phyloP scores from a whole-genome alignment of 2,113 vertebrate species.

The Genyomyrus donnyi region DNA sequence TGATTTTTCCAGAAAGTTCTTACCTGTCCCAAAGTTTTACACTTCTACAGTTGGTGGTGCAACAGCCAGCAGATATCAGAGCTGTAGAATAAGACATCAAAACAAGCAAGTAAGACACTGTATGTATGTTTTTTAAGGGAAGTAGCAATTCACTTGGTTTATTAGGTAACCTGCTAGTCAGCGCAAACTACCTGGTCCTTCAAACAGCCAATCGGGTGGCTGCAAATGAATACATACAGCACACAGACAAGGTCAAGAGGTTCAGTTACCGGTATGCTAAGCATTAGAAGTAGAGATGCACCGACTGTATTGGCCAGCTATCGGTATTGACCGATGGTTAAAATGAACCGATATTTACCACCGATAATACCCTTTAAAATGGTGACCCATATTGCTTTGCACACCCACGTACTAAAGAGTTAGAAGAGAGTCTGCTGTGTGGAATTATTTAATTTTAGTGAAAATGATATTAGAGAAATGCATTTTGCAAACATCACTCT shows the following conservation, averaged over 20 bases:
- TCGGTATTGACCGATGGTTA: too few species aligned
- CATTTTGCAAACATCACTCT: too few species aligned
- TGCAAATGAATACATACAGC: background rate
- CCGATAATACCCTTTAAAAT: too few species aligned
- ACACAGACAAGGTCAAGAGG: background rate
- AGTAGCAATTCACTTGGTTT: background rate
- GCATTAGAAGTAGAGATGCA: background rate
- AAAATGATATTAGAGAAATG: too few species aligned
- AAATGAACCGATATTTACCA: too few species aligned
- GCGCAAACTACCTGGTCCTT: background rate
- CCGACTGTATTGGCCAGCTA: too few species aligned
- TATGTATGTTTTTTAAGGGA: background rate
- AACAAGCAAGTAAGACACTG: background rate
- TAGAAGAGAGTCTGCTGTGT: too few species aligned
- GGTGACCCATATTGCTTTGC: too few species aligned
- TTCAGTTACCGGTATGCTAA: background rate
- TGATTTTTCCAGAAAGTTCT: background rate
- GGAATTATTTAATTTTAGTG: too few species aligned
- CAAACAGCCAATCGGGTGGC: background rate
- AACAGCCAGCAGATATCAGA: constrained; percentile 63
- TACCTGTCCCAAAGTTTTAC: constrained; percentile 60
- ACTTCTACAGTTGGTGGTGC: constrained; percentile 67
- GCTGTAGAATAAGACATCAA: constrained; percentile 7
- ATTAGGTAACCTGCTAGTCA: background rate
- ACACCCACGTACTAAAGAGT: too few species aligned